A percentile compares a stretch with the other conserved stretches of the same genome.
phyloP scores from a whole-genome alignment of 92 coral and sea anemone genomes.

The Epizoanthus rinbou region DNA sequence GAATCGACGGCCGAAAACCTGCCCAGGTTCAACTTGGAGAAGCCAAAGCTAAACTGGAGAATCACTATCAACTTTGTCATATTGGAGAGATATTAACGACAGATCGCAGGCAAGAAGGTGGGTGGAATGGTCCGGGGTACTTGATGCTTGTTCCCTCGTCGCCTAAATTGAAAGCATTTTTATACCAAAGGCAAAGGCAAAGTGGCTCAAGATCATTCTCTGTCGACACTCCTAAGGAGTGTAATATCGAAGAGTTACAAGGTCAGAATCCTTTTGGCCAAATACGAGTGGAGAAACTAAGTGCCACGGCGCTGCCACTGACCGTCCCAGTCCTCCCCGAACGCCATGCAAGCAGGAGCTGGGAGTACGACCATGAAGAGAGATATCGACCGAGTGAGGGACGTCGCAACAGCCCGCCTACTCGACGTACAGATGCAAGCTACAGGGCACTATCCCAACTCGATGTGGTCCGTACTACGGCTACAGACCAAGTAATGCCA shows the following conservation, averaged over 20 bases:
- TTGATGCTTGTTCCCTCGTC: background rate
- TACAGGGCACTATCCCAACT: background rate
- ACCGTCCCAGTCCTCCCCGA: background rate
- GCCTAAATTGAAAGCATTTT: background rate
- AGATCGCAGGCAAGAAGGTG: background rate
- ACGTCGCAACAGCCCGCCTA: background rate
- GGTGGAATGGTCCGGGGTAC: background rate
- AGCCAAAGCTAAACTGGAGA: background rate
- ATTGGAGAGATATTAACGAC: slow-evolving; percentile 6
- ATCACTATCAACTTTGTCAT: background rate
- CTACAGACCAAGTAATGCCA: too few species aligned
- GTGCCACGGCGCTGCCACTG: background rate
- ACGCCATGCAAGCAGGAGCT: background rate
- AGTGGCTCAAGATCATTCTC: too few species aligned
- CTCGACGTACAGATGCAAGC: background rate
- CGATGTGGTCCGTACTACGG: too few species aligned
- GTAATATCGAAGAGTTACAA: slow-evolving; percentile 1
- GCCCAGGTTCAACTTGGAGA: background rate
- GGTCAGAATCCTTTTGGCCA: slow-evolving; percentile 27
- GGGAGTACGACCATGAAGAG: background rate
- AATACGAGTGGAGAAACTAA: background rate
- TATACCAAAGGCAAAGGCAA: too few species aligned
- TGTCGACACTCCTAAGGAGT: background rate
- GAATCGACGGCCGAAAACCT: background rate
- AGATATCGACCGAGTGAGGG: background rate